phyloP scores from a whole-genome alignment of 2,888 invertebrate genomes.

The Cephonodes hylas region DNA sequence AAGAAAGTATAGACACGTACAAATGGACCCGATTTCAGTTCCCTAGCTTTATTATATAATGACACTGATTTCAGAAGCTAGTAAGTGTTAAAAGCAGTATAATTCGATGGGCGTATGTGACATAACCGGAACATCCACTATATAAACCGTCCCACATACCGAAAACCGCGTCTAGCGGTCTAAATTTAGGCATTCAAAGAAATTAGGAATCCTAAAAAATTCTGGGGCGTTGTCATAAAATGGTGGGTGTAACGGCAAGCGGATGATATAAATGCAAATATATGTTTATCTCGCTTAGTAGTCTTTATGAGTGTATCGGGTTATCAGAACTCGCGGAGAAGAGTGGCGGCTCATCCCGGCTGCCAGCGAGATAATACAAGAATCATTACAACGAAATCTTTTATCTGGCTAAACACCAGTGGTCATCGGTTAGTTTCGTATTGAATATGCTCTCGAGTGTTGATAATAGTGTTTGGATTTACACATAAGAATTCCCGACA shows the following conservation, averaged over 20 bases:
- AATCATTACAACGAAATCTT: not conserved
- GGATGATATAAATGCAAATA: conserved; percentile 24
- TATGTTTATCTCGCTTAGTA: conserved; percentile 18
- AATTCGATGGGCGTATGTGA: not conserved
- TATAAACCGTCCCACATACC: conserved; percentile 26
- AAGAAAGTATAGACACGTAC: no score
- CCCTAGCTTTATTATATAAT: no score
- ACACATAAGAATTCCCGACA: no score
- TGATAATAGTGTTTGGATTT: no score
- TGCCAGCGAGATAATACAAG: not conserved
- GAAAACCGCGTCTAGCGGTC: conserved; percentile 24
- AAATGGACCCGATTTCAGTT: no score
- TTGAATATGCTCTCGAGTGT: no score
- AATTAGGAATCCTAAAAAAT: conserved; percentile 30
- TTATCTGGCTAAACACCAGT: not conserved
- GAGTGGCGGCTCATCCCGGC: not conserved
- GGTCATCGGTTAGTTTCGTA: not conserved
- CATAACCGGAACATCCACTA: not conserved
- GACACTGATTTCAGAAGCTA: not conserved
- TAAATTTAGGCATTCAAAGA: conserved; percentile 35
- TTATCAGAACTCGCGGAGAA: not conserved
- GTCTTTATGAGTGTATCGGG: not conserved
- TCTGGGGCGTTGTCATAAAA: conserved; percentile 40
- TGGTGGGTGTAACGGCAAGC: conserved; percentile 25
- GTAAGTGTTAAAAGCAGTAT: not conserved